Evolutionary conservation across 2,113 vertebrate species (phyloP).

Genomic region (Hemibagrus wyckioides): DNA sequence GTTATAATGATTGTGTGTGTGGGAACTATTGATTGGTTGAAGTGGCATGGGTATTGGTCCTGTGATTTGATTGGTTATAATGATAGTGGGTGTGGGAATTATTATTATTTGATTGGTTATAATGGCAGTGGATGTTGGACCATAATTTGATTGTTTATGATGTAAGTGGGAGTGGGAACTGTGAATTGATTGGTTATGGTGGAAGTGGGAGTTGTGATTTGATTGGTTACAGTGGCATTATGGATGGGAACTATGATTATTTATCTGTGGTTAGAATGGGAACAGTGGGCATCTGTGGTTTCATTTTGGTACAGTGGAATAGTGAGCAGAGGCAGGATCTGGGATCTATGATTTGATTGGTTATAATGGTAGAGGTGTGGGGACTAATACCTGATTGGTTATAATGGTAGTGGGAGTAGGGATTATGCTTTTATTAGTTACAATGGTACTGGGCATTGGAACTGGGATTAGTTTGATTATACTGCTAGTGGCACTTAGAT

Average conservation of each 20-base stretch:
- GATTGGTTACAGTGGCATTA: neutral
- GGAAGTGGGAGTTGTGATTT: neutral
- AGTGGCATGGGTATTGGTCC: neutral
- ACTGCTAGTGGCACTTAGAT: neutral
- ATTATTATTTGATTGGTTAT: neutral
- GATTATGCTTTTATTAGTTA: neutral
- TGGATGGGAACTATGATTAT: neutral
- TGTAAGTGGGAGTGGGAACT: neutral
- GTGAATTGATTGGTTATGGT: neutral
- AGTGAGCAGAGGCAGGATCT: too few relatives aligned
- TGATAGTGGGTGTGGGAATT: too few relatives aligned
- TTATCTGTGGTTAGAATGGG: neutral
- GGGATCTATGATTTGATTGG: neutral
- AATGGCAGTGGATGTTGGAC: neutral
- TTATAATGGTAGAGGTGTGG: too few relatives aligned
- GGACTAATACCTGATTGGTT: neutral
- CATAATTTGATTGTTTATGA: neutral
- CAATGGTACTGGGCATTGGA: neutral
- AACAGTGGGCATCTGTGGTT: too few relatives aligned
- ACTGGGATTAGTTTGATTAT: neutral
- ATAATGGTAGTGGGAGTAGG: neutral
- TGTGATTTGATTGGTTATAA: neutral
- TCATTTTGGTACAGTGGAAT: too few relatives aligned
- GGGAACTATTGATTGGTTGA: neutral
- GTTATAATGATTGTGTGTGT: too few relatives aligned